Evolutionary conservation across 2,888 invertebrate genomes (phyloP).

Genomic region (Hermodice carunculata): DNA sequence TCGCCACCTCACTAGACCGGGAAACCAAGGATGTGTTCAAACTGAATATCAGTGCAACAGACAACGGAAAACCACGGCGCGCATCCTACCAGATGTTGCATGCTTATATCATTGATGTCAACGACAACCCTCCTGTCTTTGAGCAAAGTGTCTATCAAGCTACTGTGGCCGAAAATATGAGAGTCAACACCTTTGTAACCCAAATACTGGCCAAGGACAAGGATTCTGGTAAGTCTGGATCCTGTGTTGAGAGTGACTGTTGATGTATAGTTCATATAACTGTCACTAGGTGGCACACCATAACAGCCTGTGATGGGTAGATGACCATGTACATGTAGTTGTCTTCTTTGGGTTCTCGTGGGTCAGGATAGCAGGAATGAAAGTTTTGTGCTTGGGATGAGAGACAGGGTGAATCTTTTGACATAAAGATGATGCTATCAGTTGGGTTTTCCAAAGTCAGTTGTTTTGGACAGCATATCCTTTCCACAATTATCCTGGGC

Average conservation of each 20-base stretch:
- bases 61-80: conserved; percentile 23
- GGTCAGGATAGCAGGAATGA: no score
- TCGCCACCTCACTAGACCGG: conserved; percentile 30
- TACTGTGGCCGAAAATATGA: conserved; percentile 77
- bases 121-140: conserved; percentile 91
- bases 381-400: no score
- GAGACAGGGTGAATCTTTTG: no score
- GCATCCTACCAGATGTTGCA: conserved; percentile 27
- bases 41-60: conserved; percentile 28
- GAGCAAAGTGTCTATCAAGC: conserved; percentile 78
- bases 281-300: neutral
- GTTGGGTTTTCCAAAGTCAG: no score
- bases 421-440: no score
- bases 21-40: conserved; percentile 22
- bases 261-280: neutral
- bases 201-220: conserved; percentile 35
- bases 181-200: conserved; percentile 71
- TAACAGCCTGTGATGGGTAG: no score
- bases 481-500: no score
- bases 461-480: no score
- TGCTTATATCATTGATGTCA: conserved; percentile 73
- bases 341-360: no score
- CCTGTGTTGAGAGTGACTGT: conserved; percentile 65
- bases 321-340: no score
- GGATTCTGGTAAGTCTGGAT: conserved; percentile 50